phyloP scores from a whole-genome alignment of 2,113 vertebrate species.

The Charina bottae region DNA sequence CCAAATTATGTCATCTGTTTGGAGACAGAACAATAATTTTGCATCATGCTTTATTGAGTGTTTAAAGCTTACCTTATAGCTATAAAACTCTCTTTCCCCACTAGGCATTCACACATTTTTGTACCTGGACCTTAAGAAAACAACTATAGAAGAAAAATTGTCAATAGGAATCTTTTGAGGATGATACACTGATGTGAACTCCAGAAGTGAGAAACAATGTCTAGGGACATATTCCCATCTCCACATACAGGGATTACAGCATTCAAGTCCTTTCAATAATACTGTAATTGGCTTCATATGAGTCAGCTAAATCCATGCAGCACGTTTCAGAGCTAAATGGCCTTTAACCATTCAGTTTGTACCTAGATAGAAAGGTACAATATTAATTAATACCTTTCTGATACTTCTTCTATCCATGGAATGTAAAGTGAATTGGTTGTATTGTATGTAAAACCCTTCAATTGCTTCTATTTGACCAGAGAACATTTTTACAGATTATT shows the following conservation, averaged over 20 bases:
- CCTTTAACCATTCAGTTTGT: background rate
- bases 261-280: background rate
- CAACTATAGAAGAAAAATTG: background rate
- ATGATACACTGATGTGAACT: slow-evolving; percentile 8
- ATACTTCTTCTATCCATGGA: background rate
- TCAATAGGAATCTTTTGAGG: background rate
- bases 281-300: slow-evolving; percentile 7
- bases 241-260: background rate
- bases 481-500: background rate
- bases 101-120: background rate
- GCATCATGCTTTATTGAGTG: background rate
- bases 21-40: no score
- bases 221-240: slow-evolving; percentile 29
- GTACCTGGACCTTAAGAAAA: background rate
- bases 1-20: background rate
- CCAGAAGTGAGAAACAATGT: background rate
- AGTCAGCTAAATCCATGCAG: background rate
- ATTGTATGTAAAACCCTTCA: background rate
- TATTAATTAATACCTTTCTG: background rate
- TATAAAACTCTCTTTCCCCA: background rate
- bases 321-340: background rate
- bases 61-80: background rate
- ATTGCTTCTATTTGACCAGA: background rate
- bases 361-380: background rate
- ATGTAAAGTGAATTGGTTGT: background rate